Base-by-base conservation (phyloP, 1,140 invertebrate genomes). In the Neuroterus valhalla region DNA sequence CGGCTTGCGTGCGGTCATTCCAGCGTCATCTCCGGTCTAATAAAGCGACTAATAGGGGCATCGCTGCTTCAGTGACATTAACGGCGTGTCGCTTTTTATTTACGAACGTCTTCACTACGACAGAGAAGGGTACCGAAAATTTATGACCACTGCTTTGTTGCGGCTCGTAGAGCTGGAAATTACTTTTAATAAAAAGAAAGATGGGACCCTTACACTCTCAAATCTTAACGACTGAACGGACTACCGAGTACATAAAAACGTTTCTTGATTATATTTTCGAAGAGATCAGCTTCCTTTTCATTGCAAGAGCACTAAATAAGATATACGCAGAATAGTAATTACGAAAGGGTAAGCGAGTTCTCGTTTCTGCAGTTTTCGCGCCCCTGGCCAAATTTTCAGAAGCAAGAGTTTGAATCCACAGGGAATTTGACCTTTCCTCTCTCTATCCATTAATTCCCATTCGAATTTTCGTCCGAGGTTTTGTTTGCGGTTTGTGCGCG, bases 31-130 rank as follows among this genome's bases (percentile, higher is more conserved):
- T 48, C 76, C 2, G 48, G 69, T 71, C 52, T 70, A 75, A 76
- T 80, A 81, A 80, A 82, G 77, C 76, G 21, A 68, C 76, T 81
- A 80, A 80, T 81, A 67, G 68, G 76, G 78, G 50, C 78, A 62
- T 62, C 55, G 21, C 31, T 62, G 55, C 55, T 26, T 15, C 23
- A 23, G 55, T 62, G 55, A 62, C 55, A 31, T 62, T 62, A 62
- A 62, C 23, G 31, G 23, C 23, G 26, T 62, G 23, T 48, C 21
- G 0, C n/a, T 6, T 62, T 2, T 31, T 31, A 62, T 62, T 62
- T 62, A 62, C 55, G 55, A 62, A 62, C 55, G 26, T 62, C 55
- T 62, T 38, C 55, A 55, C 52, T 21, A 26, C 19, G 55, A 14
- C 23, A 62, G 6, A 62, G 31, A 15, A 3, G 21, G 12, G 23